phyloP scores from a whole-genome alignment of 2,113 vertebrate genomes.

The Struthio camelus region DNA sequence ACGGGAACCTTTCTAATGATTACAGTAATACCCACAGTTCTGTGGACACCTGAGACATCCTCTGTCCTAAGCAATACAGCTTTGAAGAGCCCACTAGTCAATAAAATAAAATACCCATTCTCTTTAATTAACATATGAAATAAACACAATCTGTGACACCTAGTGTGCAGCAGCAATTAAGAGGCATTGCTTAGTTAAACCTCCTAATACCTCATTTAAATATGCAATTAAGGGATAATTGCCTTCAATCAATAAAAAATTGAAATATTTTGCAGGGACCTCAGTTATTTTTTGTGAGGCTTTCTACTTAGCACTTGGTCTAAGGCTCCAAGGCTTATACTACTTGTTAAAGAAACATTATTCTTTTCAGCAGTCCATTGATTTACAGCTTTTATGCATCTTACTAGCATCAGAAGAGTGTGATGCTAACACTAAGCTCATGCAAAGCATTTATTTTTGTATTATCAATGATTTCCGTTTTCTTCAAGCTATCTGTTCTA shows the following conservation, averaged over 20 bases:
- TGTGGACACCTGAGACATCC: slow-evolving; percentile 76
- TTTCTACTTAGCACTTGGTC: slow-evolving; percentile 68
- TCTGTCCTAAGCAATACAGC: slow-evolving; percentile 75
- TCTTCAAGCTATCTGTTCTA: slow-evolving; percentile 26
- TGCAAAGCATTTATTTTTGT: slow-evolving; percentile 55
- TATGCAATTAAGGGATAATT: slow-evolving; percentile 93
- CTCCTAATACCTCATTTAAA: slow-evolving; percentile 91
- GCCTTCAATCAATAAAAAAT: slow-evolving; percentile 91
- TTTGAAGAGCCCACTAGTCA: slow-evolving; percentile 77
- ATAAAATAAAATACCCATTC: slow-evolving; percentile 86
- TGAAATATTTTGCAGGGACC: slow-evolving; percentile 83
- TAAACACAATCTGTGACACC: slow-evolving; percentile 90
- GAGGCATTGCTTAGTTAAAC: slow-evolving; percentile 90
- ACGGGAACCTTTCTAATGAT: slow-evolving; percentile 74
- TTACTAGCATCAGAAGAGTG: slow-evolving; percentile 41
- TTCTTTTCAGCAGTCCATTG: slow-evolving; percentile 32
- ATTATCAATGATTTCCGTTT: slow-evolving; percentile 28
- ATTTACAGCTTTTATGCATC: slow-evolving; percentile 58
- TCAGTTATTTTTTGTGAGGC: slow-evolving; percentile 79
- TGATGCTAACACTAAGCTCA: slow-evolving; percentile 16
- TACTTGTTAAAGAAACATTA: slow-evolving; percentile 69
- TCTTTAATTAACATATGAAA: slow-evolving; percentile 91
- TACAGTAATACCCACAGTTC: slow-evolving; percentile 71
- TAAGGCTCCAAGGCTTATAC: slow-evolving; percentile 41
- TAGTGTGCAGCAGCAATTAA: slow-evolving; percentile 88